Conservation (phyloP, 2,888 invertebrate genomes). For the Athripsodes cinereus region DNA sequence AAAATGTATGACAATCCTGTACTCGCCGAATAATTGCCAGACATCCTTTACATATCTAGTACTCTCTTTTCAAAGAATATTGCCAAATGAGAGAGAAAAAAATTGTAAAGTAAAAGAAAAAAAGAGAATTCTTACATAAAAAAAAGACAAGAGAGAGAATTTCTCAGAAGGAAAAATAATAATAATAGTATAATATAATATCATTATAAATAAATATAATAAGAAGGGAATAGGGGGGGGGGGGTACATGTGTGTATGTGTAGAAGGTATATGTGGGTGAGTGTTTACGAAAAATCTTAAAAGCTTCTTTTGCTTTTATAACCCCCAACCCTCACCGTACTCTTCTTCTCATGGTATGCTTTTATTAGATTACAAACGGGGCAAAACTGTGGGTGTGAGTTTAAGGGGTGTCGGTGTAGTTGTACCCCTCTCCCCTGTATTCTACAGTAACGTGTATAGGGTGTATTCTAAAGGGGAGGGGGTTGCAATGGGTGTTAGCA, state of each 20-base stretch:
- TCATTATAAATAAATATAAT: not conserved
- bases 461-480: not conserved
- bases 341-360: too few species aligned
- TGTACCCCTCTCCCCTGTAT: not conserved
- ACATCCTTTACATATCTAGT: too few species aligned
- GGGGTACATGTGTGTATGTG: not conserved
- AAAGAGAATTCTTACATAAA: not conserved
- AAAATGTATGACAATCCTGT: too few species aligned
- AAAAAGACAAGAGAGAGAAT: not conserved
- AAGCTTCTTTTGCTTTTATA: constrained; percentile 15
- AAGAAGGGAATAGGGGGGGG: not conserved
- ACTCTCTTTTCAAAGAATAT: too few species aligned
- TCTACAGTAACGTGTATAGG: too few species aligned
- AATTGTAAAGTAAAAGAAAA: not conserved
- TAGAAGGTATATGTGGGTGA: constrained; percentile 8
- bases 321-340: constrained; percentile 3
- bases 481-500: not conserved
- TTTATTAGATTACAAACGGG: constrained; percentile 22
- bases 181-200: too few species aligned
- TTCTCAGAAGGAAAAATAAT: not conserved
- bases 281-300: constrained; percentile 24
- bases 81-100: too few species aligned
- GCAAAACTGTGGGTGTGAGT: constrained; percentile 4
- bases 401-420: constrained; percentile 3
- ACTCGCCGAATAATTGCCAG: too few species aligned